Conservation (phyloP, 2,888 invertebrate genomes). For the Nudaria mundana region DNA sequence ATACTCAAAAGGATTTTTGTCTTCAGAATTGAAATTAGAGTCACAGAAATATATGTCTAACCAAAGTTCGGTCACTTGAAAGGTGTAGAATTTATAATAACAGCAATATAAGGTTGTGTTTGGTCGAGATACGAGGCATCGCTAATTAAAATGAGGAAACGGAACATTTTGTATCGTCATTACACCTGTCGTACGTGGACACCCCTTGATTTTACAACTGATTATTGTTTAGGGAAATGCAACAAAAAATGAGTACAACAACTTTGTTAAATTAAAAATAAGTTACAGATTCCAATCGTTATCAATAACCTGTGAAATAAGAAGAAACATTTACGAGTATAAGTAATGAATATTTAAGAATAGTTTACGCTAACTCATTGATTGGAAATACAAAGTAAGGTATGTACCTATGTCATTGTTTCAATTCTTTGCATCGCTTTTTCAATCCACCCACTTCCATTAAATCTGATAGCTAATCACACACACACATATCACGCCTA, state of each 20-base stretch:
- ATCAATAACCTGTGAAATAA: too few relatives aligned
- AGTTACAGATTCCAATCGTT: neutral
- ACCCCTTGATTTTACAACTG: slow-evolving; percentile 50
- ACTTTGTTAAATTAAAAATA: slow-evolving; percentile 24
- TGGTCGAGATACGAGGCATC: slow-evolving; percentile 25
- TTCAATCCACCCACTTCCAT: slow-evolving; percentile 6
- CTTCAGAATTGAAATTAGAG: slow-evolving; percentile 2
- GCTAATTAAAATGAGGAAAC: slow-evolving; percentile 34
- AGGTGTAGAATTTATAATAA: slow-evolving; percentile 20
- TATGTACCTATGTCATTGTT: neutral
- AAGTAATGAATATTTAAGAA: too few relatives aligned
- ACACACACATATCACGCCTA: too few relatives aligned
- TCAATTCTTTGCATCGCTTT: slow-evolving; percentile 1
- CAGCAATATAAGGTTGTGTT: slow-evolving; percentile 27
- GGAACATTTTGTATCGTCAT: slow-evolving; percentile 27
- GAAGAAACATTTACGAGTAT: too few relatives aligned
- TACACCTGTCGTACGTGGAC: slow-evolving; percentile 32
- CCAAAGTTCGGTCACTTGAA: slow-evolving; percentile 5
- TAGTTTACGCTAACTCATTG: neutral
- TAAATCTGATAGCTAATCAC: too few relatives aligned
- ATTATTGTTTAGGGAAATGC: slow-evolving; percentile 42
- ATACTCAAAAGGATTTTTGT: slow-evolving; percentile 4
- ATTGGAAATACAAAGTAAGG: too few relatives aligned
- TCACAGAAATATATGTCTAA: slow-evolving; percentile 18
- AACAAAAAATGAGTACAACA: slow-evolving; percentile 31